Base-by-base conservation (phyloP, 2,797 vertebrate genomes). In the Mormyrops attenuatus region DNA sequence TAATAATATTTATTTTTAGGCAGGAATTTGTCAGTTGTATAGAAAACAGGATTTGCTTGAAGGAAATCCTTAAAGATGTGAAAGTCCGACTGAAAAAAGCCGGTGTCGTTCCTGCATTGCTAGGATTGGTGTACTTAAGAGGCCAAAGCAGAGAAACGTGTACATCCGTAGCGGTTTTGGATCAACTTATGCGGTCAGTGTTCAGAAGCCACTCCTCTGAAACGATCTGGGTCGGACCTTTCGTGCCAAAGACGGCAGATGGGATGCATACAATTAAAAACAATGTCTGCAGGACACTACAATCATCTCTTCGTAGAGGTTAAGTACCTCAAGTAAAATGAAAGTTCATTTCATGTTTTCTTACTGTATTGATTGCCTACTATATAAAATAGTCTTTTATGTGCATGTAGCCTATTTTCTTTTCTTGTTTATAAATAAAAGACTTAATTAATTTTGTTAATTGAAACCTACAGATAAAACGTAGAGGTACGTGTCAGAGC, bases 21-120 rank as follows among this genome's bases (percentile, higher is more conserved):
- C 92, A 95, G 73, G 92, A 92, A 3, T 96, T 95, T 55, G 20
- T 96, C 26, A 80, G 85, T 73, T 60, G 88, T 0, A 57, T 9
- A 0, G 77, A 90, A 2, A 95, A 94, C 90, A 60, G 89, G 0
- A 13, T 30, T 47, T 92, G 91, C 85, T 3, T 96, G 2, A 93
- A 92, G n/a, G 96, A 96, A 90, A 96, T 96, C 44, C 34, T 97
- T 38, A 96, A 95, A 89, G 96, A 97, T 77, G 93, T 97, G 0
- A 93, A 91, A 88, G 92, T 92, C 8, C 95, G 96, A 0, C 94
- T 94, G 1, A 95, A 92, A 91, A 93, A 90, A 6, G 91, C 92
- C 47, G 53, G 88, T 22, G 9, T 80, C 20, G 88, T 86, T 0
- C 95, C 96, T 0, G 96, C 95, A 69, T 90, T 97, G 90, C 88